phyloP scores from a whole-genome alignment of 2,797 vertebrate species.

The Rhodeus uyekii region DNA sequence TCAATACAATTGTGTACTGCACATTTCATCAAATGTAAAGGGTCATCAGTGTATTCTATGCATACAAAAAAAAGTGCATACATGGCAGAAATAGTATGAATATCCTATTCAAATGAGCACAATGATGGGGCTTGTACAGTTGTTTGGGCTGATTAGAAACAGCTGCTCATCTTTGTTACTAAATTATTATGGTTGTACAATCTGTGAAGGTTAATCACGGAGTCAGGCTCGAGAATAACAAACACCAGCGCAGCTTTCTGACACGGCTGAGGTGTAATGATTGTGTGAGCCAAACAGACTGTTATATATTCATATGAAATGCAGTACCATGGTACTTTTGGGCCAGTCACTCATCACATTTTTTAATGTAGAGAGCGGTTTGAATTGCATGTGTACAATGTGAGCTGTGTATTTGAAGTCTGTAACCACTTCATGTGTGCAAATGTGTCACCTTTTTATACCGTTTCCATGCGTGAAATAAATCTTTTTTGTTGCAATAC shows the following conservation, averaged over 20 bases:
- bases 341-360: not conserved
- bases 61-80: not conserved
- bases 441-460: conserved; percentile 45
- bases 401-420: conserved; percentile 52
- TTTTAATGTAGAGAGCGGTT: conserved; percentile 28
- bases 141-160: conserved; percentile 14
- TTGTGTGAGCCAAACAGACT: conserved; percentile 40
- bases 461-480: conserved; percentile 42
- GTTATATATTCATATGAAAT: conserved; percentile 29
- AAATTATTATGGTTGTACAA: not conserved
- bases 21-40: not conserved
- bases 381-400: conserved; percentile 64
- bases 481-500: conserved; percentile 44
- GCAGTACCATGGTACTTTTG: conserved; percentile 25
- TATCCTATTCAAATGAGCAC: conserved; percentile 5
- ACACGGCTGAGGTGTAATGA: conserved; percentile 7
- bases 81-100: not conserved
- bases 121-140: not conserved
- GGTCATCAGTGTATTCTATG: not conserved
- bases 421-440: conserved; percentile 34
- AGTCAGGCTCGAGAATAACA: not conserved
- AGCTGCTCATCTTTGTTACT: conserved; percentile 3
- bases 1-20: not conserved
- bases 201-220: conserved; percentile 34
- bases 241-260: conserved; percentile 1